Conservation (phyloP, 2,888 invertebrate species). For the Leistus spinibarbis region DNA sequence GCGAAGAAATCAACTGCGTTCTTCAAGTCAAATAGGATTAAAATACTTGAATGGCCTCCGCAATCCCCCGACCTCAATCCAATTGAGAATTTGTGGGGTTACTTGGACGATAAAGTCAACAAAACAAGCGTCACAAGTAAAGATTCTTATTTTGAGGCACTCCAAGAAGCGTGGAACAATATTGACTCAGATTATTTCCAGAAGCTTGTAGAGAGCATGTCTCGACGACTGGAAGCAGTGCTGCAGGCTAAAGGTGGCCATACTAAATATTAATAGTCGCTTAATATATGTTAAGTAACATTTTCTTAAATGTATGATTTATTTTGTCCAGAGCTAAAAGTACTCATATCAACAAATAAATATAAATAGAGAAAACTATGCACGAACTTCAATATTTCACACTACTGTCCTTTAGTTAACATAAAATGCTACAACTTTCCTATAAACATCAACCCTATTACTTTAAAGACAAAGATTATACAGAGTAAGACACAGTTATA, state of each 20-base stretch:
- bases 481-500: no score
- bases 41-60: neutral
- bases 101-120: no score
- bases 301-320: neutral
- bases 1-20: neutral
- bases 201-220: neutral
- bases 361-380: no score
- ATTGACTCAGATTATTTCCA: neutral
- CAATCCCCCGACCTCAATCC: no score
- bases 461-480: no score
- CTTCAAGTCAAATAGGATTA: neutral
- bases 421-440: no score
- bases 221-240: neutral
- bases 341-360: no score
- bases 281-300: neutral
- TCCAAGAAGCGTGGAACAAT: neutral
- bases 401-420: no score
- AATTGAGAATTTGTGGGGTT: no score
- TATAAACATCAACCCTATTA: no score
- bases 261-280: neutral
- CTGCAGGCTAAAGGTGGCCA: neutral
- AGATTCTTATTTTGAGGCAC: neutral
- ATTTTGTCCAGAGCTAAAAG: neutral
- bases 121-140: no score
- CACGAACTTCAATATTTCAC: no score